Evolutionary conservation across 1,140 invertebrate genomes (phyloP).

Genomic region (Meloidogyne floridensis): DNA sequence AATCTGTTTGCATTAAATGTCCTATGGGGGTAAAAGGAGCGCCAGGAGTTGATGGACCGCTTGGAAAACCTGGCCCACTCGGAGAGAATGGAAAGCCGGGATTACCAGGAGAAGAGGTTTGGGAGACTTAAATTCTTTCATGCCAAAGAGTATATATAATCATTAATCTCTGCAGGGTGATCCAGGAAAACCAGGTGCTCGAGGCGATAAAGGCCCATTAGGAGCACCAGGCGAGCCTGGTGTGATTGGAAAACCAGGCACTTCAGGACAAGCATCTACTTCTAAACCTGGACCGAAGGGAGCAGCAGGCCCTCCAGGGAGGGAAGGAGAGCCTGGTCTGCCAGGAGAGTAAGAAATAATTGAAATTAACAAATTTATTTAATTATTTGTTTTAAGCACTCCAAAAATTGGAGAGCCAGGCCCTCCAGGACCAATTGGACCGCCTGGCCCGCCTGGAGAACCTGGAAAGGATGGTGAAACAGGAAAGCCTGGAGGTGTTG

Average conservation of each 20-base stretch:
- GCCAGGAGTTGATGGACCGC: slow-evolving; percentile 25
- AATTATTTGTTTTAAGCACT: not conserved
- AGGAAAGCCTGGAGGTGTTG: slow-evolving; percentile 29
- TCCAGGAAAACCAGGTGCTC: slow-evolving; percentile 35
- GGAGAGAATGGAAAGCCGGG: slow-evolving; percentile 29
- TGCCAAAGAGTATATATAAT: not conserved
- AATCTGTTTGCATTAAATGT: not conserved
- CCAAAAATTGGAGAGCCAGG: slow-evolving; percentile 26
- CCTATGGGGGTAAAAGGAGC: not conserved
- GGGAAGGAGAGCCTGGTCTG: slow-evolving; percentile 19
- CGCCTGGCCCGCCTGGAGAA: slow-evolving; percentile 24
- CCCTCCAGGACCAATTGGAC: slow-evolving; percentile 26
- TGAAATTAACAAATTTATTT: not conserved
- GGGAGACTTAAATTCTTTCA: too few species aligned
- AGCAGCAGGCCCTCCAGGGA: slow-evolving; percentile 14
- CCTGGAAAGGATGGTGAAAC: slow-evolving; percentile 28
- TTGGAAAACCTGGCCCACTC: slow-evolving; percentile 35
- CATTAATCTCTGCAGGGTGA: slow-evolving; percentile 31
- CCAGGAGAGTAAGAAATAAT: slow-evolving; percentile 7
- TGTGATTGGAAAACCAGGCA: slow-evolving; percentile 27
- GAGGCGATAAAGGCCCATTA: slow-evolving; percentile 21
- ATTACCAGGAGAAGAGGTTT: not conserved
- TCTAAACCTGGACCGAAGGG: slow-evolving; percentile 35
- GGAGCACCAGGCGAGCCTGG: slow-evolving; percentile 36
- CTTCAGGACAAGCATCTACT: slow-evolving; percentile 31